A percentile compares a stretch with the other conserved stretches of the same genome.
Evolutionary conservation across 2,888 invertebrate species (phyloP).

Genomic region (Allygus modestus): DNA sequence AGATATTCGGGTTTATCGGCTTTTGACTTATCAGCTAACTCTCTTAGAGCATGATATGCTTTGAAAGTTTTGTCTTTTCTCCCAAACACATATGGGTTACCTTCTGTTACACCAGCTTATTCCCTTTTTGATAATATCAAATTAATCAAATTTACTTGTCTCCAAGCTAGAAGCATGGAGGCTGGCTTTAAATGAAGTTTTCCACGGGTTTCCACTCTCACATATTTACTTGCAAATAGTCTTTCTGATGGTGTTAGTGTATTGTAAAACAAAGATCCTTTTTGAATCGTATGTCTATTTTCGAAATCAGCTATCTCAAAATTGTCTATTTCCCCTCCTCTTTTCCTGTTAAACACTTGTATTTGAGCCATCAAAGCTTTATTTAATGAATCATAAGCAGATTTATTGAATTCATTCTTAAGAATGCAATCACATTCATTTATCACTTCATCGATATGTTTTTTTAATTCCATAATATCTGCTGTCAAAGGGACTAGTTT

Average conservation of each 20-base stretch:
- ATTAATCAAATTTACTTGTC: neutral
- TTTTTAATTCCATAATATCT: no score
- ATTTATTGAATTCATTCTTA: neutral
- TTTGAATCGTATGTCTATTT: neutral
- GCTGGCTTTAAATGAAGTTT: conserved; percentile 25
- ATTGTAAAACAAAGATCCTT: conserved; percentile 23
- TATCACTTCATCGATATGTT: neutral
- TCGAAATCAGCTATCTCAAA: conserved; percentile 13
- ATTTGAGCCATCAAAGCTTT: conserved; percentile 28
- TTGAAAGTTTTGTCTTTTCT: neutral
- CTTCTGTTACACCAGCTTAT: neutral
- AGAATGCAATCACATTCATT: neutral
- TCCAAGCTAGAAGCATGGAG: neutral
- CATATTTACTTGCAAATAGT: neutral
- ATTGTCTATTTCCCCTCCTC: conserved; percentile 13
- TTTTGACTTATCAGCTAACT: neutral
- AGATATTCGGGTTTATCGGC: neutral
- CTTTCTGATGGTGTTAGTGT: conserved; percentile 24
- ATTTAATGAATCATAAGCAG: conserved; percentile 18
- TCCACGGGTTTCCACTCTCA: conserved; percentile 10
- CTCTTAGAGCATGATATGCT: neutral
- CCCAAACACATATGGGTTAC: neutral
- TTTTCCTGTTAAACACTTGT: conserved; percentile 19
- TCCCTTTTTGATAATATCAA: neutral
- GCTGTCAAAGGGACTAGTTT: no score